phyloP scores from a whole-genome alignment of 2,113 vertebrate species.

The Condylura cristata region DNA sequence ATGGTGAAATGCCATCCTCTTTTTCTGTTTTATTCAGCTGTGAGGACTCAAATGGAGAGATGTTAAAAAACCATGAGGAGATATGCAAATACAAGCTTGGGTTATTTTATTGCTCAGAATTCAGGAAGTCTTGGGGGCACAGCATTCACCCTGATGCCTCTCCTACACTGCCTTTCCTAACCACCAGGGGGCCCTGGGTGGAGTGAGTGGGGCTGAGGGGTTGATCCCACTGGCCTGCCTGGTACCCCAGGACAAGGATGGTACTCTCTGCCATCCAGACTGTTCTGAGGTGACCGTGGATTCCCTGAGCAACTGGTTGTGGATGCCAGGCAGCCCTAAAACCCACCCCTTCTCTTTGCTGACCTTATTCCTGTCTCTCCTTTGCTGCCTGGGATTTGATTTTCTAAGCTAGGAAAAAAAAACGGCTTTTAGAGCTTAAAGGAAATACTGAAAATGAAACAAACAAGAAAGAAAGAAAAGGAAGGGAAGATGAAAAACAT shows the following conservation, averaged over 20 bases:
- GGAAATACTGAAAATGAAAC: too few relatives aligned
- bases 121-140: background rate
- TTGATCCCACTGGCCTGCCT: background rate
- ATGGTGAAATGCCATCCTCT: background rate
- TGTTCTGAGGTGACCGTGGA: background rate
- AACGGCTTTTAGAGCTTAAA: too few relatives aligned
- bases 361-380: background rate
- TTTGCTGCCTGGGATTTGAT: background rate
- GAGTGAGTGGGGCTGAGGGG: background rate
- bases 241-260: too few relatives aligned
- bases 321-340: background rate
- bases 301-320: background rate
- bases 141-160: background rate
- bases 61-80: background rate
- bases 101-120: background rate
- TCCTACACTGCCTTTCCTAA: too few relatives aligned
- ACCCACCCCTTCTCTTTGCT: background rate
- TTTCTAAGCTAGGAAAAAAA: background rate
- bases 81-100: background rate
- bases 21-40: conserved; percentile 16
- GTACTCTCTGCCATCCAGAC: background rate
- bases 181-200: rapidly evolving
- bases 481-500: too few relatives aligned
- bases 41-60: background rate
- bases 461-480: too few relatives aligned